A percentile compares a stretch with the other conserved stretches of the same genome.
Conservation (phyloP, 1,140 invertebrate species). For the Phthorimaea operculella region DNA sequence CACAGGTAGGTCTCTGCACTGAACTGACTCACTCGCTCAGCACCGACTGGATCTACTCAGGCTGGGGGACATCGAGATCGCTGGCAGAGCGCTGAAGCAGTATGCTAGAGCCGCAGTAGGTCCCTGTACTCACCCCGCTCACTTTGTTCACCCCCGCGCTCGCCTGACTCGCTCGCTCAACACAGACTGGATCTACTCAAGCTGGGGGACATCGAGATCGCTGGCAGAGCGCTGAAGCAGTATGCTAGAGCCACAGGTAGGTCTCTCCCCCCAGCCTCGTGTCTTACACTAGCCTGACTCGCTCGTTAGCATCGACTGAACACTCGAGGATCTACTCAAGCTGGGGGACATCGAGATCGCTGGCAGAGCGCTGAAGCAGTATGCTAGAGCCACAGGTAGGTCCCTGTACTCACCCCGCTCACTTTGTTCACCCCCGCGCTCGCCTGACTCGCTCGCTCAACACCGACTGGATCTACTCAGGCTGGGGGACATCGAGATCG, state of each 20-base stretch:
- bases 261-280: too few species aligned
- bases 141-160: slow-evolving; percentile 40
- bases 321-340: too few species aligned
- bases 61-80: slow-evolving; percentile 56
- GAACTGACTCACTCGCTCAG: slow-evolving; percentile 29
- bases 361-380: slow-evolving; percentile 60
- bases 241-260: slow-evolving; percentile 59
- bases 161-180: slow-evolving; percentile 39
- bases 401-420: slow-evolving; percentile 47
- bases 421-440: slow-evolving; percentile 45
- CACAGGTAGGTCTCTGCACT: slow-evolving; percentile 55
- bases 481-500: slow-evolving; percentile 54
- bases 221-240: slow-evolving; percentile 53
- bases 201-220: slow-evolving; percentile 56
- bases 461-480: slow-evolving; percentile 43
- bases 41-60: slow-evolving; percentile 42
- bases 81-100: slow-evolving; percentile 53
- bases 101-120: slow-evolving; percentile 55
- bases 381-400: too few species aligned
- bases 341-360: too few species aligned
- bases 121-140: slow-evolving; percentile 43
- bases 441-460: slow-evolving; percentile 40
- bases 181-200: slow-evolving; percentile 42
- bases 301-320: too few species aligned
- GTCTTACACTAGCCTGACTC: too few species aligned